phyloP scores from a whole-genome alignment of 2,797 vertebrate genomes.

The Enteromius radiatus region DNA sequence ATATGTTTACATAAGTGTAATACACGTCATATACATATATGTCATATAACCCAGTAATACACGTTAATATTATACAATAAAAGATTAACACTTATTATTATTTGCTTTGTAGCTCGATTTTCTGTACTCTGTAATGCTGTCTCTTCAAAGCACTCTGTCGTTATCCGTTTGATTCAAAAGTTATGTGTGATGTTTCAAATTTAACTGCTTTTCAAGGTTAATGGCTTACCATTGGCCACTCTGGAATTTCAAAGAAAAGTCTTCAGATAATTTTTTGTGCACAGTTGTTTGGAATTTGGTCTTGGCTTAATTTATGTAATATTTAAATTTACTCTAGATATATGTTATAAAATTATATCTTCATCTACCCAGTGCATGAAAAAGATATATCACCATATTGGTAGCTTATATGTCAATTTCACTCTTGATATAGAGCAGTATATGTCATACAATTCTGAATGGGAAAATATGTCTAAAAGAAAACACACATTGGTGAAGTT shows the following conservation, averaged over 20 bases:
- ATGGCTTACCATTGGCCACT: background rate
- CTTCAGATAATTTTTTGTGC: background rate
- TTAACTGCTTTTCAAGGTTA: background rate
- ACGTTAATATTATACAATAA: background rate
- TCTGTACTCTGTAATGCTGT: background rate
- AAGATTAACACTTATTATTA: background rate
- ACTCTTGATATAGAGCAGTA: background rate
- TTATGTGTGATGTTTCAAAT: background rate
- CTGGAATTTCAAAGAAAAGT: background rate
- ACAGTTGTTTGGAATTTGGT: background rate
- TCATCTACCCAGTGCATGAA: background rate
- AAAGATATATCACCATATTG: background rate
- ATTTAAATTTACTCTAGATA: background rate
- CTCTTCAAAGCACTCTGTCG: background rate
- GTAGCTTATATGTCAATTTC: background rate
- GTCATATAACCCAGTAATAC: background rate
- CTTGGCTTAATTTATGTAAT: background rate
- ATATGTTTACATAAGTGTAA: background rate
- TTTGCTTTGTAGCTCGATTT: background rate
- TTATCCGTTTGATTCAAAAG: background rate
- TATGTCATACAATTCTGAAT: background rate
- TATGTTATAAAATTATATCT: background rate
- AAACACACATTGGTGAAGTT: background rate
- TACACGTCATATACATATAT: background rate
- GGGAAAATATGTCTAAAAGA: background rate